Conservation (phyloP, 2,797 vertebrate genomes). For the Premnoplex brunnescens region DNA sequence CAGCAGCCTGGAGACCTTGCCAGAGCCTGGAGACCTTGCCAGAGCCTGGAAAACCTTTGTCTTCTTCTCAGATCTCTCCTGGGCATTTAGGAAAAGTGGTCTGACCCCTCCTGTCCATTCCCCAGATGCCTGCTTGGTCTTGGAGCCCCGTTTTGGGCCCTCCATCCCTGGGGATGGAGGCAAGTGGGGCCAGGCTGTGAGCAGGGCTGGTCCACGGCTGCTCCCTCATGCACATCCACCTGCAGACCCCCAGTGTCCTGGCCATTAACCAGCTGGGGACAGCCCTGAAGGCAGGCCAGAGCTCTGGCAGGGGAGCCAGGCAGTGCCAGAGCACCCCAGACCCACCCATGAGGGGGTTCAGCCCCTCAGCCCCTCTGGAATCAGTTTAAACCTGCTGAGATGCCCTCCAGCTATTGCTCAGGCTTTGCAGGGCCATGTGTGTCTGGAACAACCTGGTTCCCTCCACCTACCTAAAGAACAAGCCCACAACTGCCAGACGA, state of each 20-base stretch:
- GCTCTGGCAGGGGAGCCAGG: neutral
- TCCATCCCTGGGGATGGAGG: neutral
- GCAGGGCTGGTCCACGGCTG: neutral
- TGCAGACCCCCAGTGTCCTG: neutral
- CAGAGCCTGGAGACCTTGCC: neutral
- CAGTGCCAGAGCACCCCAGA: neutral
- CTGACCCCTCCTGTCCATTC: neutral
- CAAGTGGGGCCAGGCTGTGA: fast-evolving
- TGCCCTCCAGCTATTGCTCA: neutral
- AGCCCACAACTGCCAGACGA: neutral
- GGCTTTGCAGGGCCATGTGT: neutral
- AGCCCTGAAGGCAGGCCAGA: neutral
- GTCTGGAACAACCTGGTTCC: neutral
- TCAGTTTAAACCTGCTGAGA: fast-evolving
- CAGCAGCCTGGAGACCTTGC: neutral
- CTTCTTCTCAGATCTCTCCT: neutral
- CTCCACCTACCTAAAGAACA: neutral
- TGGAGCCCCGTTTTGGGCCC: neutral
- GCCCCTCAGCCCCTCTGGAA: neutral
- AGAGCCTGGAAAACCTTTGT: neutral
- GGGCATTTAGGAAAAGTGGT: neutral
- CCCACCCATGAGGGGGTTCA: neutral
- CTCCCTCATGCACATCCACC: neutral
- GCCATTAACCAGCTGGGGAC: neutral
- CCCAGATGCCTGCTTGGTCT: neutral